A percentile compares a stretch with the other conserved stretches of the same genome.
phyloP scores from a whole-genome alignment of 2,113 vertebrate species.

The Pelodiscus sinensis region DNA sequence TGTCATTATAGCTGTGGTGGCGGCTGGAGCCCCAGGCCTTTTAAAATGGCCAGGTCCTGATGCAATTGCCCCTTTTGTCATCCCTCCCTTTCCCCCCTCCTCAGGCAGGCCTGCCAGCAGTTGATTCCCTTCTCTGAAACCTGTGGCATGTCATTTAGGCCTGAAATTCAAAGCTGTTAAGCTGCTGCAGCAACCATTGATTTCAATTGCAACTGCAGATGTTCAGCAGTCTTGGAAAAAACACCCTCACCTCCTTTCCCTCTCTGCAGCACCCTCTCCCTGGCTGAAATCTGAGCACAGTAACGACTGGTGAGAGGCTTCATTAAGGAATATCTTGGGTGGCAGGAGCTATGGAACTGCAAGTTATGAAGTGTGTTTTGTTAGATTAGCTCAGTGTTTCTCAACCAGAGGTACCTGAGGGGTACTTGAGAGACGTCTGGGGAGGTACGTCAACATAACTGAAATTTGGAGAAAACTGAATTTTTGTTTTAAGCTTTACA shows the following conservation, averaged over 20 bases:
- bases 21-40: no score
- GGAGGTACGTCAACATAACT: no score
- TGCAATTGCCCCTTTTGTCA: no score
- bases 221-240: not conserved
- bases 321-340: not conserved
- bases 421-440: no score
- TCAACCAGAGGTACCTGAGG: no score
- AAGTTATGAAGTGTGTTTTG: not conserved
- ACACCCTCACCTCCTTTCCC: not conserved
- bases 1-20: no score
- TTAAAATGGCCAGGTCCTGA: no score
- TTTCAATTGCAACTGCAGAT: not conserved
- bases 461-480: no score
- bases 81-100: no score
- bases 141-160: rapidly evolving
- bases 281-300: not conserved
- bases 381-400: not conserved
- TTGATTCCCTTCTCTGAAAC: not conserved
- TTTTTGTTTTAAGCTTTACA: no score
- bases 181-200: not conserved
- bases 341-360: not conserved
- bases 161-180: not conserved
- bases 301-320: not conserved
- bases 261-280: not conserved
- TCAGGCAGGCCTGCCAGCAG: not conserved